Evolutionary conservation across 2,888 invertebrate species (phyloP), one percentile per base, ranked within the genome.

Genomic region (Euzetes globulus): DNA sequence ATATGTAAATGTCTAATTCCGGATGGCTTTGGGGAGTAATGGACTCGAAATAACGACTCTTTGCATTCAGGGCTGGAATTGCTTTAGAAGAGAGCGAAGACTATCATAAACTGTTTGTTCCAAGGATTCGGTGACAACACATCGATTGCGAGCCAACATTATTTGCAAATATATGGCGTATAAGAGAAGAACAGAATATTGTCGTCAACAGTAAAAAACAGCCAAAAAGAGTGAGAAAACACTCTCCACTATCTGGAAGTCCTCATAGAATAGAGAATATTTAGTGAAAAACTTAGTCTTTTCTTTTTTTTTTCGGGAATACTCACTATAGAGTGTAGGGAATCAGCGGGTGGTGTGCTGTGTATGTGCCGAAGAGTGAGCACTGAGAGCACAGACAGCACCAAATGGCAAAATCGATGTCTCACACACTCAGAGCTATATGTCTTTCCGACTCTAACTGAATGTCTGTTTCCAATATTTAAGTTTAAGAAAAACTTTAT

Each of bases 41-140:
- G 68, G 68, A 68, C 68, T 68, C 45, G 68, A 68, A 68, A 41
- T 68, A 68, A 68, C 68, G 68, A 68, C 68, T 68, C 45, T 68
- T 68, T 60, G 29, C 29, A 60, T 33, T 22, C 19, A 33, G 33
- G n/a, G 68, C 68, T 68, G 19, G n/a, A n/a, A 41, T 41, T 41
- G 13, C 60, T n/a, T 27, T 13, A 5, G 25, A 55, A 55, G 11
- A 55, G 55, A 55, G 63, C 63, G 27, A 63, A 63, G 63, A 37
- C 22, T 68, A 37, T 68, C 68, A 68, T 68, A 68, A 68, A 68
- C 29, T 68, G 55, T 55, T 55, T 55, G 55, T 37, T 65, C 37
- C 19, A 68, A 68, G 13, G 19, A 9, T 68, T 68, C 22, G n/a
- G 68, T 68, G 68, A 68, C 68, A 68, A 41, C 68, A 60, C 68